phyloP scores from a whole-genome alignment of 1,140 invertebrate genomes.

The Euwallacea similis region DNA sequence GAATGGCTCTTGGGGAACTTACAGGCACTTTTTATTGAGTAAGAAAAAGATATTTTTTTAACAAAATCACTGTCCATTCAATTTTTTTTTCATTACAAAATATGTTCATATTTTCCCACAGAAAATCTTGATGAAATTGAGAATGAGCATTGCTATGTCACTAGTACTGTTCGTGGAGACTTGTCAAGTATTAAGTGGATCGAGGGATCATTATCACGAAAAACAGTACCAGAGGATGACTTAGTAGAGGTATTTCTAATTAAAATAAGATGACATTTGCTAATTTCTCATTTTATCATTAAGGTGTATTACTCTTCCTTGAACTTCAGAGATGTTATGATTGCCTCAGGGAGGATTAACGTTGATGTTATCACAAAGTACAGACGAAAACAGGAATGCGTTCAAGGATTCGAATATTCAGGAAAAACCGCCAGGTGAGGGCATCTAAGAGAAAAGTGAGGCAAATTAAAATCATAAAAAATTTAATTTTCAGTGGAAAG shows the following conservation, averaged over 20 bases:
- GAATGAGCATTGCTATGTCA: slow-evolving; percentile 73
- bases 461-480: not conserved
- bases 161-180: slow-evolving; percentile 79
- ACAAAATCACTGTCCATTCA: not conserved
- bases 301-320: slow-evolving; percentile 67
- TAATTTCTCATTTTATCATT: slow-evolving; percentile 13
- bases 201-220: slow-evolving; percentile 59
- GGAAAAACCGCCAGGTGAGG: slow-evolving; percentile 55
- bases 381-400: slow-evolving; percentile 63
- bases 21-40: slow-evolving; percentile 50
- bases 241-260: not conserved
- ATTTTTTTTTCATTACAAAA: not conserved
- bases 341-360: slow-evolving; percentile 71
- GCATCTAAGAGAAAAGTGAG: not conserved
- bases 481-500: slow-evolving; percentile 56
- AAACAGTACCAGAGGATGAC: slow-evolving; percentile 36
- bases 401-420: slow-evolving; percentile 76
- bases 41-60: not conserved
- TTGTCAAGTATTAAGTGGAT: slow-evolving; percentile 85
- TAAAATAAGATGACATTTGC: no score
- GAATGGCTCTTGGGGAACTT: slow-evolving; percentile 67
- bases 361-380: slow-evolving; percentile 61
- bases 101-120: not conserved
- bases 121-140: slow-evolving; percentile 50
- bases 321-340: slow-evolving; percentile 81